phyloP scores from a whole-genome alignment of 2,888 invertebrate genomes.

The Ferrisia virgata region DNA sequence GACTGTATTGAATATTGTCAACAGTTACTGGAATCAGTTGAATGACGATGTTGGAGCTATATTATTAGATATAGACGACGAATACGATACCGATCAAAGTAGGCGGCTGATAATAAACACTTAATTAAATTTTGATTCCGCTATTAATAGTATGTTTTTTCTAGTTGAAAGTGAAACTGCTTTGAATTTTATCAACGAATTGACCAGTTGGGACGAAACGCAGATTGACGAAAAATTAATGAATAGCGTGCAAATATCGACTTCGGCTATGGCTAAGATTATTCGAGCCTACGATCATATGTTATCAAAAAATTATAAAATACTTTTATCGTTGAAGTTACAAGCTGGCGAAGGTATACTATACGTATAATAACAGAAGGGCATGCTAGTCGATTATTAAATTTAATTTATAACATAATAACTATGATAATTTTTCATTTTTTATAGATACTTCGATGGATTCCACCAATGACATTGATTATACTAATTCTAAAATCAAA shows the following conservation, averaged over 20 bases:
- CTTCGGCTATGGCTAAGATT: constrained; percentile 93
- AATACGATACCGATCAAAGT: constrained; percentile 94
- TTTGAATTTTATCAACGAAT: constrained; percentile 88
- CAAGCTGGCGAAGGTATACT: neutral
- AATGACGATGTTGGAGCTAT: constrained; percentile 95
- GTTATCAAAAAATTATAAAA: constrained; percentile 92
- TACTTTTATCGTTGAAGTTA: constrained; percentile 75
- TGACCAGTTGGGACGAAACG: constrained; percentile 97
- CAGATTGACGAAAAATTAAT: constrained; percentile 93
- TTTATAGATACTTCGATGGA: neutral
- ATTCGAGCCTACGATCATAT: constrained; percentile 94
- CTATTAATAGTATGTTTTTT: neutral
- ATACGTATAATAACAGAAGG: neutral
- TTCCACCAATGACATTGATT: neutral
- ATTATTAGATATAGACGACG: constrained; percentile 92
- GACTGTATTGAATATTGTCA: constrained; percentile 94
- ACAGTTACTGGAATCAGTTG: constrained; percentile 93
- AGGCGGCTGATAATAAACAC: constrained; percentile 48
- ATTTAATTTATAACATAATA: too few relatives aligned
- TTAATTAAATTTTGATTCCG: neutral
- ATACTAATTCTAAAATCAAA: neutral
- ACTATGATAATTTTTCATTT: neutral
- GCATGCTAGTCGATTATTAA: too few relatives aligned
- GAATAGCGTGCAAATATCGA: constrained; percentile 92
- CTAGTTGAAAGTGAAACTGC: constrained; percentile 93